These are phyloP conservation scores for Conchocele bisecta DNA, from an alignment of 2,888 invertebrate genomes.

Conservation along the genomic window DNA sequence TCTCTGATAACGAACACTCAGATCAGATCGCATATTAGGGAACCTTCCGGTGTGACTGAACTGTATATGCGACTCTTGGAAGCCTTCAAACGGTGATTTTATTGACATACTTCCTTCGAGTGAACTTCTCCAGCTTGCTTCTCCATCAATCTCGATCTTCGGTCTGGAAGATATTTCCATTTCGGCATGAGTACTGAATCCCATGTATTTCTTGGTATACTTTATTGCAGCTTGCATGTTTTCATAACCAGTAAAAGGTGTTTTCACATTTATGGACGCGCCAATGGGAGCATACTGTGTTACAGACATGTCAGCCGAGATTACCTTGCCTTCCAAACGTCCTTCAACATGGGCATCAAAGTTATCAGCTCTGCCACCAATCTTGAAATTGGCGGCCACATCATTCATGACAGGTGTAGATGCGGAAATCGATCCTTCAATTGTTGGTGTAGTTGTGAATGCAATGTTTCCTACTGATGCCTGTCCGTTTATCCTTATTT, in stretches of 20 bases:
- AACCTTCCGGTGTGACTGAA: slow-evolving; percentile 3
- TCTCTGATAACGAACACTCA: background rate
- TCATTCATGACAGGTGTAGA: slow-evolving; percentile 9
- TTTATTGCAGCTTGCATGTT: slow-evolving; percentile 46
- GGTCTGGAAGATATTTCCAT: slow-evolving; percentile 7
- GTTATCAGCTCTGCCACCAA: slow-evolving; percentile 10
- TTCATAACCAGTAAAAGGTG: slow-evolving; percentile 61
- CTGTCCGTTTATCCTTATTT: slow-evolving; percentile 29
- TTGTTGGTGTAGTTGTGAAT: slow-evolving; percentile 18
- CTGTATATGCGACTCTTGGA: background rate
- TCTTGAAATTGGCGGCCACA: slow-evolving; percentile 35
- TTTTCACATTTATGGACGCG: slow-evolving; percentile 38
- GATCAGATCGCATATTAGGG: background rate
- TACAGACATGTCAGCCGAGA: background rate
- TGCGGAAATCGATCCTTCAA: background rate
- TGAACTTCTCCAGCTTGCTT: background rate
- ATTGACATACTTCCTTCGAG: slow-evolving; percentile 9
- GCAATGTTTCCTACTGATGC: slow-evolving; percentile 2
- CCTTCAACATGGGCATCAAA: slow-evolving; percentile 28
- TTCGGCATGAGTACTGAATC: slow-evolving; percentile 58
- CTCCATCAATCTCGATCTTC: slow-evolving; percentile 1
- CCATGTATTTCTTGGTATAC: slow-evolving; percentile 52
- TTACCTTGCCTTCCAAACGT: slow-evolving; percentile 10
- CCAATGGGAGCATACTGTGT: background rate
- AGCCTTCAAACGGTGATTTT: slow-evolving; percentile 23